A percentile compares a stretch with the other conserved stretches of the same genome.
These are phyloP conservation scores for Chironomus tepperi DNA, from an alignment of 1,140 invertebrate species.

Conservation along the genomic window DNA sequence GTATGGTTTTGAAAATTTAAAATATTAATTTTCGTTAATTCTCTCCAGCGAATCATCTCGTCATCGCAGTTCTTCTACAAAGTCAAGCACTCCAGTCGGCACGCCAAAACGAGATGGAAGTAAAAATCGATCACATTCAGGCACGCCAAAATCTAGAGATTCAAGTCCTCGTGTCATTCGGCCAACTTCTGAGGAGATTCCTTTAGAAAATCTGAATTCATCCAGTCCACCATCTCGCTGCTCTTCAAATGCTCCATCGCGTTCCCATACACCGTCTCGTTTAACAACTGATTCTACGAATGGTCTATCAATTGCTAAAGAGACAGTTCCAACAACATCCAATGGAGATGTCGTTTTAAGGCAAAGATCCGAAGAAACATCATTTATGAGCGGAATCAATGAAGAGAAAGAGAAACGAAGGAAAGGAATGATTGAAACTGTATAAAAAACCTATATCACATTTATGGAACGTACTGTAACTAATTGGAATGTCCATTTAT, in stretches of 20 bases:
- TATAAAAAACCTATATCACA: slow-evolving; percentile 40
- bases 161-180: slow-evolving; percentile 61
- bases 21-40: background rate
- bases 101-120: slow-evolving; percentile 30
- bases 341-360: slow-evolving; percentile 29
- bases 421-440: slow-evolving; percentile 58
- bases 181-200: slow-evolving; percentile 71
- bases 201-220: slow-evolving; percentile 60
- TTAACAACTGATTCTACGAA: slow-evolving; percentile 41
- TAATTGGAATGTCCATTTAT: background rate
- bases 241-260: slow-evolving; percentile 32
- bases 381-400: slow-evolving; percentile 51
- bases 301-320: slow-evolving; percentile 38
- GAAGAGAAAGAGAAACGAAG: slow-evolving; percentile 40
- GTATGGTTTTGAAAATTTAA: background rate
- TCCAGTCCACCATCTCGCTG: slow-evolving; percentile 34
- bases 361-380: slow-evolving; percentile 58
- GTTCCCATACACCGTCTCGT: slow-evolving; percentile 36
- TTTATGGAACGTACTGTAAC: slow-evolving; percentile 30
- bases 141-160: slow-evolving; percentile 53
- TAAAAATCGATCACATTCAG: slow-evolving; percentile 32
- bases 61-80: slow-evolving; percentile 34
- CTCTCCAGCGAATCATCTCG: slow-evolving; percentile 34
- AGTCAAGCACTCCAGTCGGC: slow-evolving; percentile 28
- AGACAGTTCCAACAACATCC: slow-evolving; percentile 34